Conservation (phyloP, 2,797 vertebrate genomes). For the Melanotaenia pygmaea region DNA sequence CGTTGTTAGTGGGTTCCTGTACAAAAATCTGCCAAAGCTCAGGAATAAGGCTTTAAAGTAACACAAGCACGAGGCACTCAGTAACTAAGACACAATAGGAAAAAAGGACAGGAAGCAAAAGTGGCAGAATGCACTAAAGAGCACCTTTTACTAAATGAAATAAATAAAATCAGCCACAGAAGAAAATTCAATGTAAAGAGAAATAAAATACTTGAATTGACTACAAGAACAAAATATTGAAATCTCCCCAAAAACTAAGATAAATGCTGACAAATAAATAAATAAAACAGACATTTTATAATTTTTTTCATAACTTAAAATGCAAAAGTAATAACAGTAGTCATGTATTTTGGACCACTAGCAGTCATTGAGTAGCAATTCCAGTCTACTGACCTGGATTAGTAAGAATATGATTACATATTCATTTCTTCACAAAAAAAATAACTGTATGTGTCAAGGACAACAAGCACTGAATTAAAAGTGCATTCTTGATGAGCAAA, state of each 20-base stretch:
- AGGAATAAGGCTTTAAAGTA: neutral
- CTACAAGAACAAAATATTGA: neutral
- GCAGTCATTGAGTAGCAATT: conserved; percentile 16
- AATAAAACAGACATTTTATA: neutral
- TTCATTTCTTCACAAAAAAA: conserved; percentile 36
- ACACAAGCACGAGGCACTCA: neutral
- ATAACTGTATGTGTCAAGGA: conserved; percentile 54
- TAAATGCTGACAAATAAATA: neutral
- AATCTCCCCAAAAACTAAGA: neutral
- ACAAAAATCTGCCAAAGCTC: neutral
- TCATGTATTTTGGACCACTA: conserved; percentile 34
- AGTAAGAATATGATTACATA: conserved; percentile 53
- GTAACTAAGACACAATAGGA: neutral
- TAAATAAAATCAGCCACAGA: neutral
- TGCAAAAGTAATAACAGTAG: conserved; percentile 39
- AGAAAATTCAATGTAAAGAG: neutral
- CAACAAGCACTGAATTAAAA: conserved; percentile 51
- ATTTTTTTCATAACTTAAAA: conserved; percentile 18
- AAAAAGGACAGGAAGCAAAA: neutral
- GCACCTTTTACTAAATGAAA: neutral
- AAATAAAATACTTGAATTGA: neutral
- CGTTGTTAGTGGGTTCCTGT: neutral
- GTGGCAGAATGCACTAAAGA: neutral
- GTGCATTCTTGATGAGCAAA: conserved; percentile 60
- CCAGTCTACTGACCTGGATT: conserved; percentile 71